Base-by-base conservation (phyloP, 2,888 invertebrate genomes). In the Tetranychus piercei region DNA sequence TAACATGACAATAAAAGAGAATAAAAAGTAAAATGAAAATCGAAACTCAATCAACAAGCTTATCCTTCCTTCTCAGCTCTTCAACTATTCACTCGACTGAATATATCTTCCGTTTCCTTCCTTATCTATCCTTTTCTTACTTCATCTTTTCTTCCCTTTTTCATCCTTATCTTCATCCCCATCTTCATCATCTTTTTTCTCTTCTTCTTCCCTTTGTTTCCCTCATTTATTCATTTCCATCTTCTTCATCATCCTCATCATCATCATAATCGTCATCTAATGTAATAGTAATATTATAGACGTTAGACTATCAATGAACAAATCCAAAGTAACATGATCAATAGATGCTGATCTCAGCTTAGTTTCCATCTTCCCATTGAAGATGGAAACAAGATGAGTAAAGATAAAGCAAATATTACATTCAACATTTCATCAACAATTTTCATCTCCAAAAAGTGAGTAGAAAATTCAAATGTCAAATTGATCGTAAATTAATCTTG, bases 41-140 rank as follows among this genome's bases (percentile, higher is more conserved):
- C 55, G 55, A 55, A 55, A 55, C 55, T 55, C 55, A 55, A 55
- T 55, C 55, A 55, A 55, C 55, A 55, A 55, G 55, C 55, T 55
- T 55, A 55, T 55, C 55, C 55, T 15, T 55, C 55, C 55, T 55
- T 15, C 55, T 6, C 15, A 55, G 55, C 55, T 15, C 15, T 55
- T 55, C 55, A 55, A 55, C 11, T 55, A 55, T 55, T 15, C 55
- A 55, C 11, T 55, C 6, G 15, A 55, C 55, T 55, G 55, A 55
- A 15, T 34, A 34, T 4, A 34, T 55, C 15, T 55, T 55, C 55
- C 55, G 55, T 55, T 55, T 55, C 55, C 55, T 55, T 55, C 15
- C 15, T 55, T 55, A 55, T 55, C 55, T 55, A 15, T 55, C 9
- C 7, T 15, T 55, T 55, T 55, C 55, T 55, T 55, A 55, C 15